Evolutionary conservation across 2,888 invertebrate genomes (phyloP), one percentile per base, ranked within the genome.

Genomic region (Dasysyrphus tricinctus): DNA sequence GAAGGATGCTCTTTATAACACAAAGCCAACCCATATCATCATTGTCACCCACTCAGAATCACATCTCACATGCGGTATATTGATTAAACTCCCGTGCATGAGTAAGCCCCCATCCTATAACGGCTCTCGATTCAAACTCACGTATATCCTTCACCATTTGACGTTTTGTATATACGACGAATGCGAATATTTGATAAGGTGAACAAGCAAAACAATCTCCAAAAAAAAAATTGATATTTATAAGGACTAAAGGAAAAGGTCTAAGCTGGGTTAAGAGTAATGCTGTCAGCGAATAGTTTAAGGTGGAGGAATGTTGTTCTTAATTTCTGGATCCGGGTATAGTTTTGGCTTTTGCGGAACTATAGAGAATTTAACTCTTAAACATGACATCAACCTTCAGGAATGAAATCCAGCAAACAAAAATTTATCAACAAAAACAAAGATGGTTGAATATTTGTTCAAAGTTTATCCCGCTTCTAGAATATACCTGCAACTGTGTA

Each of bases 191-290:
- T 76, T 80, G 84, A 77, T 85, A 77, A 80, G 80, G 19, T 7
- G 59, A 67, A 69, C 56, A 63, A 51, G n/a, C 65, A 67, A 65
- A 63, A 57, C 9, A 32, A 49, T 29, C 16, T 34, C 14, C 5
- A 24, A 34, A 47, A 47, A 51, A 34, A 67, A 65, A 65, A 32
- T 34, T n/a, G 3, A 29, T n/a, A 16, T 24, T 37, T n/a, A n/a
- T 47, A 44, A 44, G 59, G 19, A 63, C n/a, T 16, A 19, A 14
- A 34, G 32, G n/a, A 70, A 44, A 82, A 65, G 74, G 74, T 86
- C 54, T 54, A 74, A 82, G 78, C 78, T 82, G 77, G 81, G 86
- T 86, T 86, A 78, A 65, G 86, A 78, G 59, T 78, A 19, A 63
- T 81, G 42, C 51, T 57, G 65, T 84, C 76, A 75, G 49, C 80